Conservation (phyloP, 2,888 invertebrate genomes). For the Cantharis lateralis region DNA sequence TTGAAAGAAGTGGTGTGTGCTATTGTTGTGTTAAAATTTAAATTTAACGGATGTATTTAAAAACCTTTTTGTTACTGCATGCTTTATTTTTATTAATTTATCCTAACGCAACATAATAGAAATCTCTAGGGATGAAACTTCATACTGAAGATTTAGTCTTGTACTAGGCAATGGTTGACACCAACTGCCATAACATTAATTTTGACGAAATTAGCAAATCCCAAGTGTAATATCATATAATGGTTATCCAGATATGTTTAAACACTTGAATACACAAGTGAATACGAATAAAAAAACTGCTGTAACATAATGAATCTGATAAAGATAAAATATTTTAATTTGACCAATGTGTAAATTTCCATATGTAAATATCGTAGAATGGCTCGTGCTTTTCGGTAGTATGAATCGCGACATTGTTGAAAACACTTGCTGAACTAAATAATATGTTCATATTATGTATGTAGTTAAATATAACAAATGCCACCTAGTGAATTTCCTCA, state of each 20-base stretch:
- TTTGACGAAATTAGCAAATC: constrained; percentile 46
- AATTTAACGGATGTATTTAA: not conserved
- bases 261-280: constrained; percentile 30
- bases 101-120: constrained; percentile 39
- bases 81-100: constrained; percentile 23
- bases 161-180: constrained; percentile 56
- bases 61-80: not conserved
- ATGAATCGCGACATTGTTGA: not conserved
- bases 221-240: constrained; percentile 43
- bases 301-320: constrained; percentile 25
- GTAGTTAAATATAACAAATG: not conserved
- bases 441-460: too few species aligned
- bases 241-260: constrained; percentile 27
- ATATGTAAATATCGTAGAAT: constrained; percentile 15
- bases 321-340: constrained; percentile 21
- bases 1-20: not conserved
- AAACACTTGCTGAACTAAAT: not conserved
- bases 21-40: not conserved
- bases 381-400: constrained; percentile 10
- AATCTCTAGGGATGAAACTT: constrained; percentile 50
- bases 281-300: constrained; percentile 19
- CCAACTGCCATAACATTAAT: constrained; percentile 45
- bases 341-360: constrained; percentile 25
- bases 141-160: constrained; percentile 48
- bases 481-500: constrained; percentile 28